Evolutionary conservation across 2,797 vertebrate species (phyloP).

Genomic region (Myotis daubentonii): DNA sequence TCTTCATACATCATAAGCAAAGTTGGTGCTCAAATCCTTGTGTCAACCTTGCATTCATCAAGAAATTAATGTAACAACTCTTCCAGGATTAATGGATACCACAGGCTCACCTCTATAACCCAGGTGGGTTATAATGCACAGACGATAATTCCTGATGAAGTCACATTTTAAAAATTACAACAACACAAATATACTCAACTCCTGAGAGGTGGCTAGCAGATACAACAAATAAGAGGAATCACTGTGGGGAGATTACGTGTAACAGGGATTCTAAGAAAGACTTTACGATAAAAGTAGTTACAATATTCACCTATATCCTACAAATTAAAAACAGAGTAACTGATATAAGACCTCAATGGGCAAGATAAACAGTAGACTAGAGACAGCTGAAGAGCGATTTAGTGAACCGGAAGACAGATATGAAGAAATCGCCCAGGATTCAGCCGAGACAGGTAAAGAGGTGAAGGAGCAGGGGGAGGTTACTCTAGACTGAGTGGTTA

Average conservation of each 20-base stretch:
- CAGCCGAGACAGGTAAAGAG: neutral
- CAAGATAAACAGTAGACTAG: neutral
- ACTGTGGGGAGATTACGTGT: neutral
- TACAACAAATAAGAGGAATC: neutral
- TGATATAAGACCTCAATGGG: neutral
- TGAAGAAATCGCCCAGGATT: neutral
- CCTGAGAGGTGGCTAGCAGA: neutral
- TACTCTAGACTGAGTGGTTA: neutral
- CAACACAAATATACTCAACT: neutral
- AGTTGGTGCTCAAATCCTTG: neutral
- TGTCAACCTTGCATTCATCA: neutral
- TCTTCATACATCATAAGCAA: neutral
- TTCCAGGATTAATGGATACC: neutral
- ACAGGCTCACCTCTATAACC: neutral
- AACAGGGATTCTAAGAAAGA: neutral
- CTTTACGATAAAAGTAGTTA: neutral
- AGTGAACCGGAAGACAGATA: neutral
- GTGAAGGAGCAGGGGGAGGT: fast-evolving
- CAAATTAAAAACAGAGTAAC: neutral
- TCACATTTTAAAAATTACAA: neutral
- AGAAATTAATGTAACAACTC: neutral
- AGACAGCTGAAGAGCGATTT: neutral
- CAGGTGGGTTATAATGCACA: neutral
- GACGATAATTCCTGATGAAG: neutral
- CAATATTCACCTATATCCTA: neutral